Base-by-base conservation (phyloP, 2,888 invertebrate genomes). In the Petrophora chlorosata region DNA sequence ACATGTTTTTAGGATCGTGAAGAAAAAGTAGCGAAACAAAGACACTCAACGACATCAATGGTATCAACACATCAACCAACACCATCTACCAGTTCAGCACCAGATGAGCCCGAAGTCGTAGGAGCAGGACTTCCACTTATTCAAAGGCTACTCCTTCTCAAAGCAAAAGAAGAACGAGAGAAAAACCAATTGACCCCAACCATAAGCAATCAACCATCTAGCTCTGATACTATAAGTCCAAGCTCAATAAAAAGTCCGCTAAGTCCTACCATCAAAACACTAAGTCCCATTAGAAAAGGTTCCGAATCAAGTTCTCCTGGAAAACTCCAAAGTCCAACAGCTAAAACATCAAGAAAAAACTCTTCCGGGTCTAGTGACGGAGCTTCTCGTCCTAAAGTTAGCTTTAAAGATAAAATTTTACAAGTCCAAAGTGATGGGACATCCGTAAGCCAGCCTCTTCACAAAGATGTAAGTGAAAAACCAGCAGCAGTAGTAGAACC, bases 71-170 rank as follows among this genome's bases (percentile, higher is more conserved):
- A 86, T 14, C 91, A 92, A 74, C 90, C 93, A 52, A 92, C 90
- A 41, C 93, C 94, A 47, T 92, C 93, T 50, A 92, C 92, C 54
- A 92, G 92, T 69, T 85, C 93, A 53, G 92, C 92, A 61, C 88
- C 83, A 35, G 92, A 85, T 39, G 92, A 92, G 74, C 85, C 92
- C 8, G 94, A 94, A 80, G 91, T 94, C 8, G 92, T 94, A 44
- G 94, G 94, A 34, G 93, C 93, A 55, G 94, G 94, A 36, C 89
- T 96, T 39, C 95, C 96, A 3, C 90, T 96, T 3, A 80, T 95
- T 14, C 95, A 96, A 78, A 91, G 96, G 57, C 90, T 96, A 51
- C 89, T 95, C 14, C 85, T 95, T 55, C 87, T 96, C 33, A 95
- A 96, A 87, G 93, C 94, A 17, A 95, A 94, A 82, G 94, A 94